phyloP scores from a whole-genome alignment of 2,888 invertebrate genomes.

The Poecilobothrus nobilitatus region DNA sequence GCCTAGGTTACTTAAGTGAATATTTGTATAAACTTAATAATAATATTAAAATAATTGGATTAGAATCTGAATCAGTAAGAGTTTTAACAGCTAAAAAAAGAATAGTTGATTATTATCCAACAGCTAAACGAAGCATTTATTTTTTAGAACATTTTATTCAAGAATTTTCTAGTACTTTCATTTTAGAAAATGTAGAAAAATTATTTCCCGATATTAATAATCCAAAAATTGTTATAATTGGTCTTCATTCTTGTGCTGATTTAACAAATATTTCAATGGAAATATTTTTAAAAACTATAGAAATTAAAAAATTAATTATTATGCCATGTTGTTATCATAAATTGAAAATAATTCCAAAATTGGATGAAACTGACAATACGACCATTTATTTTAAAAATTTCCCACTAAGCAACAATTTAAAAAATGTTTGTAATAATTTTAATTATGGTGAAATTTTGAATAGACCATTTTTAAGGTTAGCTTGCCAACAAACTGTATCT shows the following conservation, averaged over 20 bases:
- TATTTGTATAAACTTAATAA: constrained; percentile 51
- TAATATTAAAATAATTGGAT: constrained; percentile 53
- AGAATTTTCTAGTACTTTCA: constrained; percentile 44
- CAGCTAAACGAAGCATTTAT: constrained; percentile 49
- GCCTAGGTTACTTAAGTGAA: constrained; percentile 67
- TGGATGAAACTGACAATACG: constrained; percentile 13
- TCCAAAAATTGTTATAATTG: constrained; percentile 44
- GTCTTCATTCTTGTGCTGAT: constrained; percentile 73
- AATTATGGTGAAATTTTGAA: constrained; percentile 42
- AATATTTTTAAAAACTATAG: constrained; percentile 52
- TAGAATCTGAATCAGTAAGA: constrained; percentile 54
- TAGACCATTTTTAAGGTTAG: constrained; percentile 62
- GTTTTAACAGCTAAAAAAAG: constrained; percentile 51
- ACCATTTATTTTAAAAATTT: constrained; percentile 48
- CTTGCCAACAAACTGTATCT: constrained; percentile 57
- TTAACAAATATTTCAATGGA: constrained; percentile 59
- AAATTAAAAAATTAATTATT: constrained; percentile 52
- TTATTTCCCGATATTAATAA: constrained; percentile 25
- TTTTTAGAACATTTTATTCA: constrained; percentile 52
- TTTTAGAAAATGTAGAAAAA: constrained; percentile 44
- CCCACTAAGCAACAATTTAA: constrained; percentile 53
- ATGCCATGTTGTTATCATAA: constrained; percentile 79
- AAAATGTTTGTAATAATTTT: constrained; percentile 33
- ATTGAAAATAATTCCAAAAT: constrained; percentile 41
- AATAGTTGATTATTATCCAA: constrained; percentile 49